Evolutionary conservation across 2,113 vertebrate species (phyloP), one percentile per base, ranked within the genome.

Genomic region (Barbus barbus): DNA sequence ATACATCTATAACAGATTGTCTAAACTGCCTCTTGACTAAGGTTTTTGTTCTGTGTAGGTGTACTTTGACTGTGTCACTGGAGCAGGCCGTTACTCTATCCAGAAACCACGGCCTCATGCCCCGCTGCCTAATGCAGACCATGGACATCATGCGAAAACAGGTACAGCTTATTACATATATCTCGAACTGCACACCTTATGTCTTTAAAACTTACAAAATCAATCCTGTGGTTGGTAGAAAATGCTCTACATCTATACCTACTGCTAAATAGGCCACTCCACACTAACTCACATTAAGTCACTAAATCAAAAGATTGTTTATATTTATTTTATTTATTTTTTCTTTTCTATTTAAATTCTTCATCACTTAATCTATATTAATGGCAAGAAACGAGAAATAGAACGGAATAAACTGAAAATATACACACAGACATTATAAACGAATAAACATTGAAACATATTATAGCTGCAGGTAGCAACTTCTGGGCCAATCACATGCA

Each of bases 101-200:
- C 0, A 94, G 97, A 81, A 99, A 98, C 90, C 98, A 99, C 0
- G 96, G 97, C 0, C 95, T 99, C 58, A 88, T 97, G 84, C 98
- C 98, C 4, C 97, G 96, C 83, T 99, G 97, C 44, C 95, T 98
- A 91, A 99, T 99, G 98, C 98, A 99, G 89, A 96, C 98, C 16
- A 96, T 97, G 81, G 98, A 99, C 91, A 97, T 99, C 86, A 99
- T 99, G 97, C 93, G 98, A 12, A 99, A 99, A 92, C 98, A 99
- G 93, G 98, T 99, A 48, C 28, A 44, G 7, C n/a, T 13, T 41
- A 71, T 20, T 1, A 78, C 41, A 44, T 1, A 13, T 11, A 26
- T 26, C 13, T n/a, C 3, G 13, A n/a, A n/a, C 28, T 36, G 63
- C 33, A 9, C 63, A 20, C 63, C 63, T 36, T 9, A 36, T 36